Percentiles rank a stretch among this genome's conserved stretches.
Evolutionary conservation across 2,113 vertebrate genomes (phyloP).

Genomic region (Megalops atlanticus): DNA sequence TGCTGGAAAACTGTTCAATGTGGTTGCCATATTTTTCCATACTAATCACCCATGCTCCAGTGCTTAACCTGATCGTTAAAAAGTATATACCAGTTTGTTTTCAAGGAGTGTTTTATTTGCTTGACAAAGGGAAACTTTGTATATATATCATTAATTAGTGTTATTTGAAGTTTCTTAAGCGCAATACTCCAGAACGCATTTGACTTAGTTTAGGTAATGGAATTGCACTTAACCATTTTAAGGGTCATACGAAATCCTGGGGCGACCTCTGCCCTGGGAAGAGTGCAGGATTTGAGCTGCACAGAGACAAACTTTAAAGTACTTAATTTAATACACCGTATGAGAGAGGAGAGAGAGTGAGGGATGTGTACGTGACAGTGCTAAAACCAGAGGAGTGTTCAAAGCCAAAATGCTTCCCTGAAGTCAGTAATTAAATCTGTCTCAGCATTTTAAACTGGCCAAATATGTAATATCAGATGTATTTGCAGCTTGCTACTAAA

Average conservation of each 20-base stretch:
- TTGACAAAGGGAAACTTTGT: not conserved
- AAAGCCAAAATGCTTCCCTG: not conserved
- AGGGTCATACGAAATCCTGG: conserved; percentile 17
- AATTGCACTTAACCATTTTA: conserved; percentile 63
- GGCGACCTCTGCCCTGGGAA: not conserved
- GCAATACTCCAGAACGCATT: not conserved
- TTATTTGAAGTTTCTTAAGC: not conserved
- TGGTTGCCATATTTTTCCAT: not conserved
- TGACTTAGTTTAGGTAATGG: conserved; percentile 21
- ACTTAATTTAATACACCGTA: not conserved
- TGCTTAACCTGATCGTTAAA: not conserved
- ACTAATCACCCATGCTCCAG: not conserved
- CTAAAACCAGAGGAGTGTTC: not conserved
- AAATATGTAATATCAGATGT: not conserved
- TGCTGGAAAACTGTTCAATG: not conserved
- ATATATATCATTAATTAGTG: no score
- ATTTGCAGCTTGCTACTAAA: not conserved
- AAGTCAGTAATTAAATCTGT: not conserved
- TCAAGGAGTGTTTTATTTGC: not conserved
- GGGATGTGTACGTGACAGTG: not conserved
- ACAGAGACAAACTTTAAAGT: conserved; percentile 11
- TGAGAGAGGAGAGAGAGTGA: not conserved
- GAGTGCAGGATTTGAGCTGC: not conserved
- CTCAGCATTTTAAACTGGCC: not conserved
- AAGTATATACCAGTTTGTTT: not conserved